Conservation (phyloP, 2,888 invertebrate species). For the Trachelus tabidus region DNA sequence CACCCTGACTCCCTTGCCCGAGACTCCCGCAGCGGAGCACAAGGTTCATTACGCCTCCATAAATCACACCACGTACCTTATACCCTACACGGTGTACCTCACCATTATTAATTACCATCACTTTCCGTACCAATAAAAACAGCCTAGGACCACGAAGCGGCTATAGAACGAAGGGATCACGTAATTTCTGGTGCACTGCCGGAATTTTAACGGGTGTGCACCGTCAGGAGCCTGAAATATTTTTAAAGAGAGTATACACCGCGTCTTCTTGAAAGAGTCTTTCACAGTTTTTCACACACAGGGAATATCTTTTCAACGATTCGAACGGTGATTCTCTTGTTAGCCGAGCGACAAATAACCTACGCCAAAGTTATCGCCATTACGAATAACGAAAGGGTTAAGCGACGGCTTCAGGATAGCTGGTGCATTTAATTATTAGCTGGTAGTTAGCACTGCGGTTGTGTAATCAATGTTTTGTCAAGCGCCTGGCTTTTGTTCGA, state of each 20-base stretch:
- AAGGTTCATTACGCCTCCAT: slow-evolving; percentile 48
- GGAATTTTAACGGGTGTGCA: not conserved
- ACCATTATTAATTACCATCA: slow-evolving; percentile 45
- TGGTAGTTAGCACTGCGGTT: not conserved
- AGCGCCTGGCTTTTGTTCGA: not conserved
- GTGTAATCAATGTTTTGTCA: not conserved
- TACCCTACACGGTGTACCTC: slow-evolving; percentile 25
- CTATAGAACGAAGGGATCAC: not conserved
- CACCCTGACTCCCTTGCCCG: slow-evolving; percentile 3
- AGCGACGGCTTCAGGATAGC: not conserved
- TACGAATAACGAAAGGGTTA: not conserved
- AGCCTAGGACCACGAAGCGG: slow-evolving; percentile 7
- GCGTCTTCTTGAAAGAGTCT: too few species aligned
- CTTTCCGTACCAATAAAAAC: slow-evolving; percentile 32
- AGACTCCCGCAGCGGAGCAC: slow-evolving; percentile 36
- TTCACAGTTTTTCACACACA: not conserved
- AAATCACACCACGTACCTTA: slow-evolving; percentile 42
- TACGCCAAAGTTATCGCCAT: not conserved
- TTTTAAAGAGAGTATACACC: too few species aligned
- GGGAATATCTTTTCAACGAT: not conserved
- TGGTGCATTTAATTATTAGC: not conserved
- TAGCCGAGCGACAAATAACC: not conserved
- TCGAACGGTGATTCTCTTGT: not conserved
- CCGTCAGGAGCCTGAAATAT: not conserved
- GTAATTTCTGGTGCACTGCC: not conserved